Evolutionary conservation across 2,113 vertebrate species (phyloP).

Genomic region (Seriola aureovittata): DNA sequence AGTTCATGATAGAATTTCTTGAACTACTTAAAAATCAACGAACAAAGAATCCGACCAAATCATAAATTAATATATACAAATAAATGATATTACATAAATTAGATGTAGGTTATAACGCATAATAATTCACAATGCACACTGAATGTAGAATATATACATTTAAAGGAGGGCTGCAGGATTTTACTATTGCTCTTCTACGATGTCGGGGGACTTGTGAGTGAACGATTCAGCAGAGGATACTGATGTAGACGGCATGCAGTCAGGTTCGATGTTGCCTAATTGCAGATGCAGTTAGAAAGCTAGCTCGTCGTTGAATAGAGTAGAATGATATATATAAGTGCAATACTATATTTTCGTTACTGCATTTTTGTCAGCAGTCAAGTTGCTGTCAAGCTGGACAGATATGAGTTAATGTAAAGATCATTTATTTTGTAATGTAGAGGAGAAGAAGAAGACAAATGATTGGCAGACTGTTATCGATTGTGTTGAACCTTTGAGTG

Average conservation of each 20-base stretch:
- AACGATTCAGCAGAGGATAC: constrained; percentile 1
- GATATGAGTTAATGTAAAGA: constrained; percentile 22
- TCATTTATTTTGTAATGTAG: constrained; percentile 32
- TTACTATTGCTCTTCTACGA: too few species aligned
- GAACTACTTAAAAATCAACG: not conserved
- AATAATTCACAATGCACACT: too few species aligned
- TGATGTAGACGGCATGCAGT: not conserved
- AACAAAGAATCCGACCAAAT: not conserved
- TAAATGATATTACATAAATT: too few species aligned
- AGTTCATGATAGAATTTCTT: not conserved
- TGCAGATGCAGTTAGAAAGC: not conserved
- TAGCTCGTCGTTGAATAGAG: not conserved
- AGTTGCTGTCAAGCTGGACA: constrained; percentile 7
- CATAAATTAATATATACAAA: too few species aligned
- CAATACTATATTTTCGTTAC: not conserved
- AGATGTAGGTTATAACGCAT: too few species aligned
- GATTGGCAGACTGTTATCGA: constrained; percentile 25
- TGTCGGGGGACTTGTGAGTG: too few species aligned
- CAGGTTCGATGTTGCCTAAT: not conserved
- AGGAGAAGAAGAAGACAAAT: constrained; percentile 12
- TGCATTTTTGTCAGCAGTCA: not conserved
- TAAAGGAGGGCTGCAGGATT: too few species aligned
- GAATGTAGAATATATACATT: too few species aligned
- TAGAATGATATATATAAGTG: not conserved
- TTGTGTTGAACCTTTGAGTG: constrained; percentile 17